Evolutionary conservation across 2,888 invertebrate species (phyloP), one percentile per base, ranked within the genome.

Genomic region (Dioctria rufipes): DNA sequence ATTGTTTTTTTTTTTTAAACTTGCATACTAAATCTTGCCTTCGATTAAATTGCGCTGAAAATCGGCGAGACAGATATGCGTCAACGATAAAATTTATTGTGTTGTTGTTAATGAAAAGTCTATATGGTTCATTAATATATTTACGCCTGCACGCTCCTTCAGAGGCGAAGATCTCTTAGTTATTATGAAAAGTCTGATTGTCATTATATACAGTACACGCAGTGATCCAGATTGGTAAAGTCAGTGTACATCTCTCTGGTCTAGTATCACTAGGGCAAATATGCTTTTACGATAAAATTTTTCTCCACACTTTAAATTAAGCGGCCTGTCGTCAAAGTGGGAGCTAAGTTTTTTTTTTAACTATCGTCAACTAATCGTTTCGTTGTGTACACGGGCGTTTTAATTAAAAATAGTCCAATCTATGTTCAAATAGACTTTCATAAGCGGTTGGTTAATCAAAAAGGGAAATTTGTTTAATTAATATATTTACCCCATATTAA

Each of bases 321-420:
- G 46, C 51, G 11, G 49, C 71, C 5, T 46, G 5, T 46, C 46
- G 5, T 2, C 46, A 5, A 46, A 46, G 46, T 46, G 8, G 5
- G 46, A 6, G 46, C 46, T 25, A 25, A 25, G 0, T 25, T 25
- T 25, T 25, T 25, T 25, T 25, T 5, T 46, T 46, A 46, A 25
- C 51, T 54, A 71, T 71, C 71, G 49, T 71, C 71, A 39, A 51
- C 54, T 37, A 71, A 71, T n/a, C 11, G n/a, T 71, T 51, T 25
- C 25, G 49, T 49, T 67, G 67, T 67, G 49, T 67, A 43, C 46
- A 43, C 46, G 67, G 11, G 25, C 25, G 49, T 40, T 54, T 25
- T 71, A 71, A 71, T 71, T 71, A 71, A 71, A 54, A 71, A 71
- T 40, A n/a, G 42, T n/a, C 51, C 54, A 54, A 71, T 51, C 71